phyloP scores from a whole-genome alignment of 2,797 vertebrate genomes.

The Picus viridis region DNA sequence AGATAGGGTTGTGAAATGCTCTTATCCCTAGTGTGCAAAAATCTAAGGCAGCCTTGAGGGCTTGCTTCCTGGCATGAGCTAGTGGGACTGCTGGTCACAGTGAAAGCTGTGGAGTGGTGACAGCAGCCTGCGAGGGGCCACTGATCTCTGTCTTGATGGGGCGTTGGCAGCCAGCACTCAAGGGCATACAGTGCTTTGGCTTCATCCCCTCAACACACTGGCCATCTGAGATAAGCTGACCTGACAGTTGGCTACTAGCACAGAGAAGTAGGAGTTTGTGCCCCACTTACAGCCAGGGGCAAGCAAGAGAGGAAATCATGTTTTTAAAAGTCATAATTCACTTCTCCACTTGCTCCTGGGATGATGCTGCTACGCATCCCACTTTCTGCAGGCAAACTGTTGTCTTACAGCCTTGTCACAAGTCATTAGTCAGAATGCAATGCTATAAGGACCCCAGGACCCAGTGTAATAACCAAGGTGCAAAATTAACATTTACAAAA shows the following conservation, averaged over 20 bases:
- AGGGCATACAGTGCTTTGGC: constrained; percentile 31
- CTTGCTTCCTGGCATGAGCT: background rate
- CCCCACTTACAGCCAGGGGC: constrained; percentile 11
- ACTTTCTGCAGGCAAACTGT: constrained; percentile 49
- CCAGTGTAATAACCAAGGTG: constrained; percentile 34
- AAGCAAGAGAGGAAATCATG: background rate
- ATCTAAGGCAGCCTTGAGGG: background rate
- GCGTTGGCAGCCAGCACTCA: background rate
- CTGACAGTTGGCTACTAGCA: constrained; percentile 54
- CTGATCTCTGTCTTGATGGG: background rate
- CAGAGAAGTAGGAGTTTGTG: background rate
- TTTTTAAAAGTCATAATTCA: constrained; percentile 44
- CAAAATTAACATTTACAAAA: constrained; percentile 21
- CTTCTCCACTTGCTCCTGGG: constrained; percentile 2
- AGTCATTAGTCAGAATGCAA: constrained; percentile 51
- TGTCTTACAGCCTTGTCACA: constrained; percentile 54
- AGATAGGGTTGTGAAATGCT: background rate
- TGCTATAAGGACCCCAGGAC: constrained; percentile 11
- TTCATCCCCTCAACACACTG: background rate
- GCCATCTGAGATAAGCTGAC: constrained; percentile 39
- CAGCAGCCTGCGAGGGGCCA: background rate
- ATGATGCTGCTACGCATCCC: background rate
- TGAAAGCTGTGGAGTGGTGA: background rate
- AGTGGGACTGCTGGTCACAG: constrained; percentile 11
- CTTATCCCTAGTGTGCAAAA: background rate